A percentile compares a stretch with the other conserved stretches of the same genome.
phyloP scores from a whole-genome alignment of 2,113 vertebrate genomes.

The Crotalus horridus region DNA sequence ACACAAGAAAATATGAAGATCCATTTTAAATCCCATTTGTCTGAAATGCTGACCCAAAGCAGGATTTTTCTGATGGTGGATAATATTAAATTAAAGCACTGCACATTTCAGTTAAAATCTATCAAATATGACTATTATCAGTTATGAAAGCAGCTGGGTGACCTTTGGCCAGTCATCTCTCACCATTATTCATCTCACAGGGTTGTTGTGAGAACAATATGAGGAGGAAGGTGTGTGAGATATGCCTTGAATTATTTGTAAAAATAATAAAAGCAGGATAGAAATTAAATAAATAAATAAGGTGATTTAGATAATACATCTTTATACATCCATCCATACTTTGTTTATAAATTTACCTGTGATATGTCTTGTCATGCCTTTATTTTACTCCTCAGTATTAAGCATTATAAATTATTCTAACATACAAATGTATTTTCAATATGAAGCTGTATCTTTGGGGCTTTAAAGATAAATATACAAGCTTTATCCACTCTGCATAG shows the following conservation, averaged over 20 bases:
- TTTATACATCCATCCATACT: not conserved
- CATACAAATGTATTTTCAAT: not conserved
- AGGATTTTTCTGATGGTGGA: not conserved
- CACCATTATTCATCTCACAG: not conserved
- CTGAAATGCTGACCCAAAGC: not conserved
- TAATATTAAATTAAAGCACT: not conserved
- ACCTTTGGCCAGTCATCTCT: not conserved
- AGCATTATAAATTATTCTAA: not conserved
- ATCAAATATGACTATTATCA: not conserved
- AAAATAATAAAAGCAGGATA: not conserved
- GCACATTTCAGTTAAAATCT: not conserved
- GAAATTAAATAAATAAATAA: not conserved
- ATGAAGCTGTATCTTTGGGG: not conserved
- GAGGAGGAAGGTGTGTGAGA: not conserved
- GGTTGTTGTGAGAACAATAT: not conserved
- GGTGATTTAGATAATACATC: not conserved
- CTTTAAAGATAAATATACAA: not conserved
- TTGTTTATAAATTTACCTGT: not conserved
- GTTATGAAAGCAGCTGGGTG: not conserved
- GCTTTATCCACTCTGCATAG: accelerated
- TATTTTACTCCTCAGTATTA: not conserved
- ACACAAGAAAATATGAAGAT: not conserved
- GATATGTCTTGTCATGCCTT: not conserved
- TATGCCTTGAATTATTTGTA: not conserved
- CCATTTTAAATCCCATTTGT: not conserved